Evolutionary conservation across 2,888 invertebrate species (phyloP).

Genomic region (Sepioteuthis lessoniana): DNA sequence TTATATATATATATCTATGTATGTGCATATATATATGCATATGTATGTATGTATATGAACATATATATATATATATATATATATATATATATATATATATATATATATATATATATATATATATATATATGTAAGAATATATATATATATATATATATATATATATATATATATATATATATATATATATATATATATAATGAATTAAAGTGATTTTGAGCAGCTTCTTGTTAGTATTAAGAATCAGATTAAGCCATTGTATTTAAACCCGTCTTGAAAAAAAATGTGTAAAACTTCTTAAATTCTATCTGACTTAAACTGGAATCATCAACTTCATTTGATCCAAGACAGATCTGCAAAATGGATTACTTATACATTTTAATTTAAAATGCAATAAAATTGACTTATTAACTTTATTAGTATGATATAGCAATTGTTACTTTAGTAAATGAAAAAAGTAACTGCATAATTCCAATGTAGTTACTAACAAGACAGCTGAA

Average conservation of each 20-base stretch:
- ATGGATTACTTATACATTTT: neutral
- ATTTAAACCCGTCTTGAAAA: neutral
- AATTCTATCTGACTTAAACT: neutral
- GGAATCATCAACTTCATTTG: neutral
- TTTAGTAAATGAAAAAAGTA: too few species aligned
- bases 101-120: neutral
- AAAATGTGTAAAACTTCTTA: neutral
- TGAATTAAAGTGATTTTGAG: neutral
- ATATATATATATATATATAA: conserved; percentile 37
- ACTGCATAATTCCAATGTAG: neutral
- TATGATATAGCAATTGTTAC: neutral
- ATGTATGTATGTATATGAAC: neutral
- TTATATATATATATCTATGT: conserved; percentile 1
- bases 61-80: neutral
- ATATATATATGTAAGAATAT: neutral
- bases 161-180: neutral
- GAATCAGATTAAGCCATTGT: neutral
- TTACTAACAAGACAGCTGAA: conserved; percentile 2
- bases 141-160: neutral
- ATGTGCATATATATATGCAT: neutral
- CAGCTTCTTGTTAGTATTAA: neutral
- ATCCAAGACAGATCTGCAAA: neutral
- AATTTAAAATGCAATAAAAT: neutral
- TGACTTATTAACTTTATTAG: neutral
- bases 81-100: neutral